Evolutionary conservation across 1,140 invertebrate species (phyloP).

Genomic region (Trichomalopsis sarcophagae): DNA sequence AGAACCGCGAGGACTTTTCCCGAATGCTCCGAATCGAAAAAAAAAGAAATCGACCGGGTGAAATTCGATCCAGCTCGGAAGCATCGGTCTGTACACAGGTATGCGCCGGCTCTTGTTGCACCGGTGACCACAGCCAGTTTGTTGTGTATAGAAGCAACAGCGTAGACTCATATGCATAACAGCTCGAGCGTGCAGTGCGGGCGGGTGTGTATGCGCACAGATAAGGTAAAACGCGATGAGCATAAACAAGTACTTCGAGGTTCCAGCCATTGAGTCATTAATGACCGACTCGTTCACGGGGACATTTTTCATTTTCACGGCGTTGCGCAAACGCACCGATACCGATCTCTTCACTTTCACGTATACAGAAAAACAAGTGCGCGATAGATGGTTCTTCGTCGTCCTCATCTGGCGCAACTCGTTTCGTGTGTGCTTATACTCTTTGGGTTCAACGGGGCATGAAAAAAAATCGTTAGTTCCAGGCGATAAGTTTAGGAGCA

Average conservation of each 20-base stretch:
- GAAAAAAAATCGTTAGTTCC: conserved; percentile 1
- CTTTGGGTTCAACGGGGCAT: background rate
- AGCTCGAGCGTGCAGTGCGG: conserved; percentile 11
- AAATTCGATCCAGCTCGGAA: background rate
- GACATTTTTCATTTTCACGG: background rate
- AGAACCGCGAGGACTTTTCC: background rate
- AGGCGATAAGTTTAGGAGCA: background rate
- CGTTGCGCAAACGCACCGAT: too few relatives aligned
- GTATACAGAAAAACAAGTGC: background rate
- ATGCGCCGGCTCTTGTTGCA: background rate
- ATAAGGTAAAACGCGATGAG: background rate
- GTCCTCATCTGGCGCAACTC: background rate
- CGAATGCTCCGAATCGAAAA: background rate
- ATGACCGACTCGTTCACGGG: background rate
- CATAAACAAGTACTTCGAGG: background rate
- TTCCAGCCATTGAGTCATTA: background rate
- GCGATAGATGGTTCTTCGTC: background rate
- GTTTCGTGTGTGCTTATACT: background rate
- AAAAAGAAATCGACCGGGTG: conserved; percentile 2
- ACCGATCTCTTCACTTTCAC: background rate
- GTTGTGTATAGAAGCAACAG: background rate
- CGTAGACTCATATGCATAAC: conserved; percentile 14
- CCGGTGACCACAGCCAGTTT: background rate
- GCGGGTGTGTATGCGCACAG: background rate
- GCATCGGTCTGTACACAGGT: background rate